phyloP scores from a whole-genome alignment of 2,888 invertebrate genomes.

The Drosophila kokeensis region DNA sequence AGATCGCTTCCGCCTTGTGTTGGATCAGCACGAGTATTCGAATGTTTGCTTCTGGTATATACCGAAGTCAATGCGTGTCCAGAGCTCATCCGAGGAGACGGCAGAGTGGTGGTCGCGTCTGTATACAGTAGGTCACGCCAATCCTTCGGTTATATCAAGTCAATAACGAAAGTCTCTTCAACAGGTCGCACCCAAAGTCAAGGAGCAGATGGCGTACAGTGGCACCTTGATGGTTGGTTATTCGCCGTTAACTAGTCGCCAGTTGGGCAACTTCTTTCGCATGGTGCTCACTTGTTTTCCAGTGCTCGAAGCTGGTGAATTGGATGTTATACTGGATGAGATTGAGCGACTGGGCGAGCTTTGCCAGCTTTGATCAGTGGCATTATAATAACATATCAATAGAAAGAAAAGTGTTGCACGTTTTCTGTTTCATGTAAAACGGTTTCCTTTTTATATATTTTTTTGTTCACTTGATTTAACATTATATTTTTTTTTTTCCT shows the following conservation, averaged over 20 bases:
- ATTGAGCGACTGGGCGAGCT: conserved; percentile 88
- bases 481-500: conserved; percentile 46
- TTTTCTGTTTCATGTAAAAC: conserved; percentile 47
- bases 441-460: conserved; percentile 60
- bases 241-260: conserved; percentile 88
- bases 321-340: conserved; percentile 88
- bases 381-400: conserved; percentile 7
- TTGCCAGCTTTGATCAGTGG: conserved; percentile 11
- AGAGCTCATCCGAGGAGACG: conserved; percentile 75
- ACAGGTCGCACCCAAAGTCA: conserved; percentile 89
- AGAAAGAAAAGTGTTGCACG: conserved; percentile 1
- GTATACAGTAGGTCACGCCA: conserved; percentile 78
- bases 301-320: conserved; percentile 86
- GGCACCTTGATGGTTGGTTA: conserved; percentile 92
- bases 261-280: conserved; percentile 91
- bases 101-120: conserved; percentile 86
- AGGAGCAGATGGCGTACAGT: conserved; percentile 88
- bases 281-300: conserved; percentile 91
- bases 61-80: conserved; percentile 86
- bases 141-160: not conserved
- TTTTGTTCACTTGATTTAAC: conserved; percentile 66
- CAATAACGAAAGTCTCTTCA: not conserved
- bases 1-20: conserved; percentile 87
- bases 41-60: conserved; percentile 97
- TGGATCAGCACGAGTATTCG: conserved; percentile 89